Evolutionary conservation across 2,113 vertebrate species (phyloP), one percentile per base, ranked within the genome.

Genomic region (Phoxinus phoxinus): DNA sequence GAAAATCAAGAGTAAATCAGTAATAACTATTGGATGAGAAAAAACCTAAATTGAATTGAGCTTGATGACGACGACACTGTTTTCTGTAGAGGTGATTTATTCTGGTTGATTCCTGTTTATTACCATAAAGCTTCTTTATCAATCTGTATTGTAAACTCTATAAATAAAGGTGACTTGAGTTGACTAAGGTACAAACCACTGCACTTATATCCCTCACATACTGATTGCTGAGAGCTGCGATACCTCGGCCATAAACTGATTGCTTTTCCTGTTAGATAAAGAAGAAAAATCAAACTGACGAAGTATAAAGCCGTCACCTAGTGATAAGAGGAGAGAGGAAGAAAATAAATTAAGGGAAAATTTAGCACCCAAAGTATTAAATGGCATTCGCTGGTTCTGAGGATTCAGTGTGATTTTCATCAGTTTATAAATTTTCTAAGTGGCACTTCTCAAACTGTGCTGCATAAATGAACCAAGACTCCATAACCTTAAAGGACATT

Each of bases 1-100:
- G 35, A 37, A 41, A 41, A 41, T 41, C 41, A 41, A 41, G 2
- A 41, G 8, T 81, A 30, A 81, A 81, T 81, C 79, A 81, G 61
- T 67, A 51, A 67, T 6, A 17, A 53, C 17, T 19, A 53, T 6
- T 53, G 17, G 51, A 53, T 21, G 17, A 51, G 48, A 53, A 48
- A 48, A 15, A 48, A 15, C 3, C 13, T 15, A 48, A 53, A 21
- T 53, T 21, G 17, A 53, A 53, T 7, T 7, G 51, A 53, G 51
- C 51, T 53, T 19, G 17, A 19, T 53, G 51, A 19, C 6, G 51
- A 53, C 17, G 6, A 4, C 48, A 5, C 51, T 6, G 51, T 53
- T 53, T 53, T 53, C 17, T 53, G 1, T 53, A 51, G 48, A 51
- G 51, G 17, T 7, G 17, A 53, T 53, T 19, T 21, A 56, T 7